phyloP scores from a whole-genome alignment of 2,888 invertebrate species.

The Salticus scenicus region DNA sequence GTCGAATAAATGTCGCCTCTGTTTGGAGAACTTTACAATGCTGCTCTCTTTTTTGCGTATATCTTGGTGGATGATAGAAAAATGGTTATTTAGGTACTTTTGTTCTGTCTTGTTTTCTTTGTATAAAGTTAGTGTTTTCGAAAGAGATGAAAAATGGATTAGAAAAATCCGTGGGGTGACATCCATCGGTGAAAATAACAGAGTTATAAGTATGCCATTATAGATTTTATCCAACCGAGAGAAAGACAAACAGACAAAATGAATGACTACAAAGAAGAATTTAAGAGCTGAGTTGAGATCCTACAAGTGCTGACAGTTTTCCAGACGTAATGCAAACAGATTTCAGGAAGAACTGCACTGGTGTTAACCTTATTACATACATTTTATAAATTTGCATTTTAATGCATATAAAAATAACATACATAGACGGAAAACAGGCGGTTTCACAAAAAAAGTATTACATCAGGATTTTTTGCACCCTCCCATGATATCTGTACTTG shows the following conservation, averaged over 20 bases:
- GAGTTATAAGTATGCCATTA: background rate
- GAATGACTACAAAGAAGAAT: too few relatives aligned
- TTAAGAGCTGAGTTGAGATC: too few relatives aligned
- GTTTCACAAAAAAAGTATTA: too few relatives aligned
- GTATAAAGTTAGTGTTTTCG: background rate
- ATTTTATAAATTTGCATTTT: too few relatives aligned
- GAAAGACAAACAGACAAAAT: background rate
- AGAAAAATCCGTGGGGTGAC: background rate
- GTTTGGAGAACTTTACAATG: conserved; percentile 34
- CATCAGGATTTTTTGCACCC: too few relatives aligned
- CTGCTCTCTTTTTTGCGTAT: conserved; percentile 16
- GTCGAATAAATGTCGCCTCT: conserved; percentile 32
- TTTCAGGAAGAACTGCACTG: too few relatives aligned
- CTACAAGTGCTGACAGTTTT: too few relatives aligned
- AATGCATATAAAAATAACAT: too few relatives aligned
- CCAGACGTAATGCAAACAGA: too few relatives aligned
- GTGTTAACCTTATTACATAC: too few relatives aligned
- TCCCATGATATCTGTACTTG: too few relatives aligned
- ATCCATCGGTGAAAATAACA: background rate
- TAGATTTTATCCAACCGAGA: background rate
- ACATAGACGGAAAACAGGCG: too few relatives aligned
- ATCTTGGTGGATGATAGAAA: background rate
- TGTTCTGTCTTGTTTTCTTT: background rate
- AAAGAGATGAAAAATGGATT: background rate
- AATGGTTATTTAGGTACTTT: conserved; percentile 14